These are phyloP conservation scores for Pitta sordida DNA, from an alignment of 2,113 vertebrate species.

Conservation along the genomic window DNA sequence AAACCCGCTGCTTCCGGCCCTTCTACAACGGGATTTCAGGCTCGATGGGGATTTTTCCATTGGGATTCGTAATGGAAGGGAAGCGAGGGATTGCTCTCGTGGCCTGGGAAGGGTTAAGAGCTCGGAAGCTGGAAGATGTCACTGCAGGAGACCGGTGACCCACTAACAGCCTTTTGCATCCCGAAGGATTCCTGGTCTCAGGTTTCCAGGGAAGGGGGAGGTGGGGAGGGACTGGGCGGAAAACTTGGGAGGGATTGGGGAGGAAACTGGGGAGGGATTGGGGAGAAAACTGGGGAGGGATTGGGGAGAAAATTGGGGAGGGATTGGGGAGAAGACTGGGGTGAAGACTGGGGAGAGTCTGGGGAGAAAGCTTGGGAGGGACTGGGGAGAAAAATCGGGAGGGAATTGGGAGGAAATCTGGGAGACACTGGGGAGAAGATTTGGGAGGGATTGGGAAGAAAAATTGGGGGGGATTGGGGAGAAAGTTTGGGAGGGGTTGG, in stretches of 20 bases:
- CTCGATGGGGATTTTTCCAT: rapidly evolving
- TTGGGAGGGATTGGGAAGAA: too few species aligned
- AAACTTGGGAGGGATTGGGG: background rate
- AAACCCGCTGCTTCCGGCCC: rapidly evolving
- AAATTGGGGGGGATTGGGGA: background rate
- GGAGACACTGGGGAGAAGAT: too few species aligned
- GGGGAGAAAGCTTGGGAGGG: rapidly evolving
- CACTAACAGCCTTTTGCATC: background rate
- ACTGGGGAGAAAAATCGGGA: too few species aligned
- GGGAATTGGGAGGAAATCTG: too few species aligned
- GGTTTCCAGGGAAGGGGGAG: background rate
- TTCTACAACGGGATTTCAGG: background rate
- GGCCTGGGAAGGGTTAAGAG: background rate
- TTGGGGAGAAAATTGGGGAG: too few species aligned
- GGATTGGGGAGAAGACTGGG: too few species aligned
- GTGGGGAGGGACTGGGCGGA: rapidly evolving
- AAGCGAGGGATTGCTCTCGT: background rate
- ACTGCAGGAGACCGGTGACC: background rate
- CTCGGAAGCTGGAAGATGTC: background rate
- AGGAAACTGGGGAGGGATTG: too few species aligned
- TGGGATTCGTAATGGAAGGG: background rate
- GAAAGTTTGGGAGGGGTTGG: background rate
- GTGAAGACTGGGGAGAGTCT: too few species aligned
- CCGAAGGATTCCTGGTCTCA: background rate
- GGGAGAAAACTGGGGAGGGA: too few species aligned